A percentile compares a stretch with the other conserved stretches of the same genome.
phyloP scores from a whole-genome alignment of 2,888 invertebrate species.

The Cataglyphis rosenhaueri region DNA sequence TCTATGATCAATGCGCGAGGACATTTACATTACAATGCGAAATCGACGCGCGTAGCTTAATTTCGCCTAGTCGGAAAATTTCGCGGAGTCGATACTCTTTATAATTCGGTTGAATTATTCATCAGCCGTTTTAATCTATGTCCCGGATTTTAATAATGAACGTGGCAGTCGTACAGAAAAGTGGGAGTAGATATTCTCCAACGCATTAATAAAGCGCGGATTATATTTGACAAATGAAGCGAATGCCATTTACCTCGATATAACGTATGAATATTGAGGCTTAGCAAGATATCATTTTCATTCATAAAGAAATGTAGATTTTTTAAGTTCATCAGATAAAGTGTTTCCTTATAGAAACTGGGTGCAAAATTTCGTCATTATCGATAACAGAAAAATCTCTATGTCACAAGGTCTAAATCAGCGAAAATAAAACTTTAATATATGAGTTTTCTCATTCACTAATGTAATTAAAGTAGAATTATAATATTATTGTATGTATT shows the following conservation, averaged over 20 bases:
- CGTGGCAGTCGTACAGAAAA: slow-evolving; percentile 12
- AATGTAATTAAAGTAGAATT: slow-evolving; percentile 3
- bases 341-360: not conserved
- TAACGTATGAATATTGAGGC: slow-evolving; percentile 30
- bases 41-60: slow-evolving; percentile 47
- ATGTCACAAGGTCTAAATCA: not conserved
- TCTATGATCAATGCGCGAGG: slow-evolving; percentile 25
- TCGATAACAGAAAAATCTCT: not conserved
- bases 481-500: not conserved
- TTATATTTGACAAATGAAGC: slow-evolving; percentile 54
- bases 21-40: slow-evolving; percentile 45
- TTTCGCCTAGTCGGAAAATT: slow-evolving; percentile 34
- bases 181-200: not conserved
- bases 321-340: not conserved
- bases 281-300: slow-evolving; percentile 35
- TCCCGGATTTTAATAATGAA: slow-evolving; percentile 55
- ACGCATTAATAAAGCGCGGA: slow-evolving; percentile 46
- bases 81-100: slow-evolving; percentile 39
- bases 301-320: not conserved
- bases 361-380: not conserved
- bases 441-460: not conserved
- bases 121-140: slow-evolving; percentile 49
- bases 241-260: slow-evolving; percentile 39
- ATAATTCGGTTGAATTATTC: slow-evolving; percentile 54
- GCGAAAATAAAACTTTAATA: not conserved